Evolutionary conservation across 2,888 invertebrate genomes (phyloP), one percentile per base, ranked within the genome.

Genomic region (Pocota personata): DNA sequence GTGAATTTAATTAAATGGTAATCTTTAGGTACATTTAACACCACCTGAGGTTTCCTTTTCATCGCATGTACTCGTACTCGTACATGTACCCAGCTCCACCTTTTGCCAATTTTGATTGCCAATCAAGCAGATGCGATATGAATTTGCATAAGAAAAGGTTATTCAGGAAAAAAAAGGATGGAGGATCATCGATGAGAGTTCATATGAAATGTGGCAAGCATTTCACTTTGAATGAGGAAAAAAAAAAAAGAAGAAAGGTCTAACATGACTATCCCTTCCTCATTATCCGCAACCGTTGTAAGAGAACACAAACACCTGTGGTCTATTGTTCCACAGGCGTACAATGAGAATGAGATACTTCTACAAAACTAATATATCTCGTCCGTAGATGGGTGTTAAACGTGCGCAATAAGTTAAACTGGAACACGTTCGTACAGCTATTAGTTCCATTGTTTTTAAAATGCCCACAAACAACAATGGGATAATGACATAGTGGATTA

Each of bases 1-100:
- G 37, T 27, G 69, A 48, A 64, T 79, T 84, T 75, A 84, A 75
- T 84, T 75, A 84, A 84, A 75, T 75, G 69, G 43, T 72, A 78
- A 78, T 78, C 79, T 64, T 35, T 43, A 75, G 50, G 4, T 46
- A 48, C 19, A 55, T 46, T 58, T 55, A 37, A 64, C 35, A 50
- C 55, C 64, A 67, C 66, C 64, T 62, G 58, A 12, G 50, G 46
- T 46, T 73, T 21, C 14, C 30, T 19, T 35, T n/a, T 10, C 30
- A 24, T 57, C 3, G 40, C n/a, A n/a, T 52, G 12, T 12, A 3
- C 10, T 1, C 8, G 7, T 14, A 5, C 19, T 5, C 10, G 37
- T 12, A 32, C 12, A 1, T 40, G 21, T 1, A 7, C 27, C 19
- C 14, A n/a, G 46, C 10, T 48, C 50, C 76, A 19, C 50, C 60